These are phyloP conservation scores for Diachasmimorpha longicaudata DNA, from an alignment of 1,140 invertebrate genomes.

Conservation along the genomic window DNA sequence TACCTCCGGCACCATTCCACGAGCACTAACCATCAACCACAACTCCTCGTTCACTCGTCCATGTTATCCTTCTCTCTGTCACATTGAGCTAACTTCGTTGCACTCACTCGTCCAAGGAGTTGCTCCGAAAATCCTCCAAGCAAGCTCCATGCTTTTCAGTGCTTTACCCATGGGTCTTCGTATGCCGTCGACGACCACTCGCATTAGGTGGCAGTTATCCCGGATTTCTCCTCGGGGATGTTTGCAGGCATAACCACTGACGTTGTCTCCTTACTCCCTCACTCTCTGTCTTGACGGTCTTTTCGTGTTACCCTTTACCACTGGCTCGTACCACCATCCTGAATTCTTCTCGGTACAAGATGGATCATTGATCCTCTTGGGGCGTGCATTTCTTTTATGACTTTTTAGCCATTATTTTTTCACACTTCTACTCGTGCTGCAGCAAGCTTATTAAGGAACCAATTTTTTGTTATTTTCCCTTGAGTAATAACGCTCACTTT, in stretches of 20 bases:
- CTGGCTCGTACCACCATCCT: background rate
- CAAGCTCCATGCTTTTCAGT: slow-evolving; percentile 8
- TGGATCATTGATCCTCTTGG: background rate
- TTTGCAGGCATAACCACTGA: slow-evolving; percentile 34
- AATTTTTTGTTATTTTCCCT: background rate
- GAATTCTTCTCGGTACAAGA: background rate
- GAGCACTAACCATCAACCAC: background rate
- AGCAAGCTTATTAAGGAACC: background rate
- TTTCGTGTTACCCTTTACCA: background rate
- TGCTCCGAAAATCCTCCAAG: background rate
- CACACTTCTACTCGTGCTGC: background rate
- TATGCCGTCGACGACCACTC: slow-evolving; percentile 17
- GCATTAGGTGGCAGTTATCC: slow-evolving; percentile 28
- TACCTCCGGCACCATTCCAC: background rate
- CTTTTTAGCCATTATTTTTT: background rate
- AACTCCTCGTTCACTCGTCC: background rate
- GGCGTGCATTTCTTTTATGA: background rate
- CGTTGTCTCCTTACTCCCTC: background rate
- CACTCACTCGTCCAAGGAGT: background rate
- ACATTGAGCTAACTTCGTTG: background rate
- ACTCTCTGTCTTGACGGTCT: background rate
- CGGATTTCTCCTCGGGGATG: slow-evolving; percentile 31
- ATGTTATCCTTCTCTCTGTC: background rate
- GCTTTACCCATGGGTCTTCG: slow-evolving; percentile 10
- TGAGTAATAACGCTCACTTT: background rate